These are phyloP conservation scores for Leptopilina myrica DNA, from an alignment of 2,888 invertebrate species.

Conservation along the genomic window DNA sequence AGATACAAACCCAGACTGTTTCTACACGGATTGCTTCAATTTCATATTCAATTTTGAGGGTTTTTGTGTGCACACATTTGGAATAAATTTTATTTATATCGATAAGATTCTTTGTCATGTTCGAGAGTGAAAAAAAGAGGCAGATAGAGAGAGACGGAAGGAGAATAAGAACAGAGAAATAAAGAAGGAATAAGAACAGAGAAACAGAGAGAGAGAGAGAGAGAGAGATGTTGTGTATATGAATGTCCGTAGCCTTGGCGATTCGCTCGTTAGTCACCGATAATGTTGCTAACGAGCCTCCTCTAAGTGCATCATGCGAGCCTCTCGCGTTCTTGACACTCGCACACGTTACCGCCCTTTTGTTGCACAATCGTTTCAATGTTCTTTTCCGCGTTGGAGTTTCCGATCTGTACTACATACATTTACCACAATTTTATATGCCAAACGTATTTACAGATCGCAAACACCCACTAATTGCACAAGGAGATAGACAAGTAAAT, in stretches of 20 bases:
- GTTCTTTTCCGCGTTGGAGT: conserved; percentile 48
- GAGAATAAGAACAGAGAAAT: not conserved
- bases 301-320: conserved; percentile 53
- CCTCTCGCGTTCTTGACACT: conserved; percentile 63
- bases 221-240: not conserved
- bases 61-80: not conserved
- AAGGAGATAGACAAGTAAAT: conserved; percentile 1
- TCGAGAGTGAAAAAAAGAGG: not conserved
- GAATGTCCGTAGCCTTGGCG: conserved; percentile 60
- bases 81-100: conserved; percentile 6
- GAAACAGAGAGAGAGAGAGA: not conserved
- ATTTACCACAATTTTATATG: not conserved
- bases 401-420: conserved; percentile 23
- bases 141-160: not conserved
- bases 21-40: too few species aligned
- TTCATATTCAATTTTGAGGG: too few species aligned
- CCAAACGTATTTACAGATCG: not conserved
- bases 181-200: not conserved
- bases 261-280: conserved; percentile 65
- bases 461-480: conserved; percentile 13
- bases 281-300: conserved; percentile 66
- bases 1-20: too few species aligned
- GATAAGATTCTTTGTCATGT: conserved; percentile 10
- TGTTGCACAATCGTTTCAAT: conserved; percentile 60
- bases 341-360: conserved; percentile 56